phyloP scores from a whole-genome alignment of 2,888 invertebrate genomes.

The Thyatira batis region DNA sequence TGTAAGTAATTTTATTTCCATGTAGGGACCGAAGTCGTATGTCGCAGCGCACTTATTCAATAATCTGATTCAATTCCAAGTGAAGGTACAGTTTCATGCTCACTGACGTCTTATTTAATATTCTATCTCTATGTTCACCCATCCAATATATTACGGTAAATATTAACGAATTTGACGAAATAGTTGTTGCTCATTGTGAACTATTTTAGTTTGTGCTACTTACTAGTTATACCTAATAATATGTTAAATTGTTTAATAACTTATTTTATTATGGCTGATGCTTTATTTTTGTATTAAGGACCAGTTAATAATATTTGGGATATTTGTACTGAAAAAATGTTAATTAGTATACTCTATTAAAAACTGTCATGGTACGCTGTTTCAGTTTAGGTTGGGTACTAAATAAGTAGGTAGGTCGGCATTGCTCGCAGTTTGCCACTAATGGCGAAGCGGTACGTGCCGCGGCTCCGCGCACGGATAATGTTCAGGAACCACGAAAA shows the following conservation, averaged over 20 bases:
- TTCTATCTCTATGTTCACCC: conserved; percentile 53
- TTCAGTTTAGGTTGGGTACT: conserved; percentile 23
- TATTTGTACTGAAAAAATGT: too few species aligned
- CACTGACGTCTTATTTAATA: conserved; percentile 67
- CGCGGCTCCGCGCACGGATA: conserved; percentile 24
- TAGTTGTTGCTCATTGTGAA: too few species aligned
- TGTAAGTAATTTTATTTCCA: conserved; percentile 17
- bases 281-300: too few species aligned
- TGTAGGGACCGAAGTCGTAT: conserved; percentile 46
- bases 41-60: conserved; percentile 68
- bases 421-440: conserved; percentile 38
- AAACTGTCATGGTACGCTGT: conserved; percentile 14
- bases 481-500: conserved; percentile 28
- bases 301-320: too few species aligned
- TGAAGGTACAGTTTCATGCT: conserved; percentile 68
- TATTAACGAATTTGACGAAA: conserved; percentile 35
- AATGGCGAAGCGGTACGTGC: conserved; percentile 47
- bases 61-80: conserved; percentile 69
- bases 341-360: not conserved
- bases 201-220: too few species aligned
- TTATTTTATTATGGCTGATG: too few species aligned
- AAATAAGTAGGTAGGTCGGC: conserved; percentile 36
- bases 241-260: too few species aligned
- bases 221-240: too few species aligned
- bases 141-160: conserved; percentile 32